phyloP scores from a whole-genome alignment of 2,797 vertebrate species.

The Amblyraja radiata region DNA sequence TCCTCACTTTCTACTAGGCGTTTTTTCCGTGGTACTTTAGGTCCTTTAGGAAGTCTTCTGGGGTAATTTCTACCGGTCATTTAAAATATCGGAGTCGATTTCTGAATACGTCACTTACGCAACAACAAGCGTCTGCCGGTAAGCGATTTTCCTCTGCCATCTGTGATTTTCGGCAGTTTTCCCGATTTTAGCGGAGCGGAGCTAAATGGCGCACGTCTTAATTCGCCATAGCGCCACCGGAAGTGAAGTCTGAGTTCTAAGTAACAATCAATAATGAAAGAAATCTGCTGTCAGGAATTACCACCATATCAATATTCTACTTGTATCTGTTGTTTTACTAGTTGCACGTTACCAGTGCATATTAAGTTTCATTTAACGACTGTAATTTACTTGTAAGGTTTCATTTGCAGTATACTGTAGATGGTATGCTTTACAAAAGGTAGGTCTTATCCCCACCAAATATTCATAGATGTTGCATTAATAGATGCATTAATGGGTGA shows the following conservation, averaged over 20 bases:
- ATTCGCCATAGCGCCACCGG: no score
- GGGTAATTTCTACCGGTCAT: no score
- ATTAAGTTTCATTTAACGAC: not conserved
- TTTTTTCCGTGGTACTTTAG: no score
- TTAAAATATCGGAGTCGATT: no score
- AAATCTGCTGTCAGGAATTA: not conserved
- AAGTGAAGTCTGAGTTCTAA: not conserved
- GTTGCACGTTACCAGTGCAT: not conserved
- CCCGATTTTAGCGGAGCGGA: no score
- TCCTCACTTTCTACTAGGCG: no score
- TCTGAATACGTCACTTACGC: no score
- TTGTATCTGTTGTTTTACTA: not conserved
- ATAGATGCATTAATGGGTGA: not conserved
- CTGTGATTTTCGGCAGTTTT: no score
- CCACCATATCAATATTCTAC: not conserved
- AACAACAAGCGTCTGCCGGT: no score
- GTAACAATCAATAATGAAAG: not conserved
- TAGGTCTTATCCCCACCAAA: not conserved
- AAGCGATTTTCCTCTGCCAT: no score
- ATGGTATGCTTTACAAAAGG: not conserved
- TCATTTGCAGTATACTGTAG: not conserved
- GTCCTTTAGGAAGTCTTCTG: no score
- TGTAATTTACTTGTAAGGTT: not conserved
- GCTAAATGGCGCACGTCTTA: no score
- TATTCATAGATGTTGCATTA: not conserved